Evolutionary conservation across 2,797 vertebrate species (phyloP), one percentile per base, ranked within the genome.

Genomic region (Gila robusta): DNA sequence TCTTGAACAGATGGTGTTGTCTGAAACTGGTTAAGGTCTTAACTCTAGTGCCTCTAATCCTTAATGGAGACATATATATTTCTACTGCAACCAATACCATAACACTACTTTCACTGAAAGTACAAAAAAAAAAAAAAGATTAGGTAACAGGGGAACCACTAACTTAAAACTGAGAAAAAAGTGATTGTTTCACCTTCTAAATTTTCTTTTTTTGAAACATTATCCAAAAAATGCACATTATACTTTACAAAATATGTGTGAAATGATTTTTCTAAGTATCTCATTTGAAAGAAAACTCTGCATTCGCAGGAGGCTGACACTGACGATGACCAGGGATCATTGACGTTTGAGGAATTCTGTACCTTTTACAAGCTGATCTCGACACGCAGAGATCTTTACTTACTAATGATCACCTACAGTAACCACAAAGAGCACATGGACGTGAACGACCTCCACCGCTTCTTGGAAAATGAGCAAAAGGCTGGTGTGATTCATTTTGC

Each of bases 301-400:
- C 37, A 62, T 0, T 92, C 86, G 47, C 91, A 99, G 98, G 97
- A 98, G 85, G 98, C 98, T 0, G 98, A 99, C 90, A 99, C 98
- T 0, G 98, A 98, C 17, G 97, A 97, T 28, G 96, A 96, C 89
- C 98, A 98, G 92, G 98, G 98, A 10, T 97, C 95, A 0, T 93
- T 99, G 89, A 97, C 94, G 84, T 99, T 99, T 0, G 98, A 98
- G 23, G 98, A 99, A 90, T 99, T 99, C 94, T 98, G 97, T 16
- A 94, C 96, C 9, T 99, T 99, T 95, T 99, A 99, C 89, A 98
- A 99, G 94, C 97, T 97, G 96, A 99, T 99, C 94, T 99, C 98
- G 2, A 99, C 98, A 0, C 96, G 98, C 17, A 94, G 97, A 7
- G 98, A 99, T 88, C 95, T 99, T 81, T 99, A 99, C 90, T 94